Evolutionary conservation across 2,797 vertebrate species (phyloP), one percentile per base, ranked within the genome.

Genomic region (Tragopan temminckii): DNA sequence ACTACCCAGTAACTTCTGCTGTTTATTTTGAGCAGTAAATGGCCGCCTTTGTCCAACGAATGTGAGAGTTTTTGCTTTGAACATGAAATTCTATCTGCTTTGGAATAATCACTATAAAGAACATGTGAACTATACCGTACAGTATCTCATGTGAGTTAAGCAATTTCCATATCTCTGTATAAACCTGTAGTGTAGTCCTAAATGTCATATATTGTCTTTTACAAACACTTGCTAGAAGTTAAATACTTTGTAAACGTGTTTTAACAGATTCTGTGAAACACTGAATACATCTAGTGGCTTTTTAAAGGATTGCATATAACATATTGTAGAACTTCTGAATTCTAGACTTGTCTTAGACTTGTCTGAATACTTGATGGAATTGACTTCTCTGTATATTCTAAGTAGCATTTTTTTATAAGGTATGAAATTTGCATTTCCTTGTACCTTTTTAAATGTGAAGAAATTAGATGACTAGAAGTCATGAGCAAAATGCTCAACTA

Each of bases 61-160:
- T 19, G 1, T 98, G 43, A 58, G 38, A 0, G 4, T 98, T 21
- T 4, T 27, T 61, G 93, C 92, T 17, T 4, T 92, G 68, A 91
- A 96, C 59, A 66, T 91, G 75, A 38, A 59, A 36, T 98, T 89
- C 62, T 7, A 94, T 15, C 95, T 98, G 24, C 92, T 77, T 1
- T 98, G 98, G 98, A 11, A 76, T 8, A 71, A 77, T 19, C 12
- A 8, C 0, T 64, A 43, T 2, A 5, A 76, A 2, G 69, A 78
- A 43, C 83, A 68, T 7, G 46, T 92, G 35, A 97, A 8, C 71
- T 98, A 97, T 82, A 85, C 46, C 9, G 98, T 97, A 15, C 97
- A 98, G 80, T 96, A 92, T 86, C 77, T 97, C 33, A 0, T 1
- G 98, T 98, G 89, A 97, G 97, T 97, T 31, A 76, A 82, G 21